These are phyloP conservation scores for Ctenopoma kingsleyae DNA, from an alignment of 2,797 vertebrate species.

Conservation along the genomic window DNA sequence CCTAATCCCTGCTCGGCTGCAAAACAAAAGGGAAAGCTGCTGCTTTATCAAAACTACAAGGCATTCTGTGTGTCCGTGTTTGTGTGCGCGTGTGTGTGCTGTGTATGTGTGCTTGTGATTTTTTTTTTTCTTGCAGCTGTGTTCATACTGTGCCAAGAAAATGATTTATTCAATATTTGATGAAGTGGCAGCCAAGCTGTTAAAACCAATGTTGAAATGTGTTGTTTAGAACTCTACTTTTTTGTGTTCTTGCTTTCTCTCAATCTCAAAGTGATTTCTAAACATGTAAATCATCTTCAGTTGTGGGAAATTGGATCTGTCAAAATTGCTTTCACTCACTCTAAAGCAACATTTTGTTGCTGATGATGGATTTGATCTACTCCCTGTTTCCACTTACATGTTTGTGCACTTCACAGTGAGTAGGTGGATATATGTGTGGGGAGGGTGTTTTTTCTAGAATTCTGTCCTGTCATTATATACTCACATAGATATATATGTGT, in stretches of 20 bases:
- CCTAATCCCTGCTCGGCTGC: conserved; percentile 84
- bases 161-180: conserved; percentile 85
- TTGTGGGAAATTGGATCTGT: conserved; percentile 75
- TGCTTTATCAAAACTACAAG: conserved; percentile 85
- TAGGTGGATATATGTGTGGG: conserved; percentile 56
- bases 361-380: conserved; percentile 72
- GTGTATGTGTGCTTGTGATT: conserved; percentile 38
- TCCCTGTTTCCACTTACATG: conserved; percentile 47
- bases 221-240: conserved; percentile 72
- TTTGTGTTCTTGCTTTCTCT: conserved; percentile 61
- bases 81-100: conserved; percentile 48
- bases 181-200: conserved; percentile 83
- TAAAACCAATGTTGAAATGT: conserved; percentile 77
- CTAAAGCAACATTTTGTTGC: conserved; percentile 66
- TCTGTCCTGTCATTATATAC: conserved; percentile 32
- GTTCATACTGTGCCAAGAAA: conserved; percentile 79
- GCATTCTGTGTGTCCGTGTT: conserved; percentile 77
- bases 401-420: conserved; percentile 53
- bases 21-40: conserved; percentile 86
- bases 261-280: conserved; percentile 65
- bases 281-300: conserved; percentile 80
- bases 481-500: conserved; percentile 13
- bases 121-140: conserved; percentile 74
- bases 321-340: conserved; percentile 73
- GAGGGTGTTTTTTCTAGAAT: conserved; percentile 53